Evolutionary conservation across 2,888 invertebrate genomes (phyloP), one percentile per base, ranked within the genome.

Genomic region (Taenaris catops): DNA sequence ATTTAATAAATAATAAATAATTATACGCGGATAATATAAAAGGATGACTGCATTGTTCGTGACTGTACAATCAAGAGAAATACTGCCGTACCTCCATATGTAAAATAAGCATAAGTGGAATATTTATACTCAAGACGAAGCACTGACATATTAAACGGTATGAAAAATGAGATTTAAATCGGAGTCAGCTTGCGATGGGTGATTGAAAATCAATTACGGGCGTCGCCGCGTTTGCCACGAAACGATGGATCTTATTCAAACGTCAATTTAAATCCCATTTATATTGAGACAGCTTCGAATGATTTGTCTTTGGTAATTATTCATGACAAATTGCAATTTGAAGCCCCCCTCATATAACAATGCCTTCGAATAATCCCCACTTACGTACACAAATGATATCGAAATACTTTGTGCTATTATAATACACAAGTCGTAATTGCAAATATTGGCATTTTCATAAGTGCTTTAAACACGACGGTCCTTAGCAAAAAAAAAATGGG

Each of bases 191-290:
- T 25, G 36, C 28, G 28, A 21, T 9, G 39, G 39, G 39, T 34
- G 36, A 43, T 43, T 36, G 39, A 16, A 40, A 43, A 43, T 43
- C 43, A 43, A 43, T 42, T 42, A 42, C 8, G 35, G 25, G 9
- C 29, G 33, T 25, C 25, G 25, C 43, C 36, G 39, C 39, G 40
- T 43, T 35, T 43, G n/a, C 39, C 29, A 20, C 28, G 25, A 26
- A 23, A 35, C 43, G 36, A 43, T 43, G 33, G 35, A 43, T 43
- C 43, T 43, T 43, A 43, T 36, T 43, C 43, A 43, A 40, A 43
- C 26, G 43, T 39, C 43, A 40, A 23, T 43, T 36, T 36, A 36
- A 36, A 43, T 39, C 29, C 34, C 39, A 39, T 31, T 43, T 34
- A 34, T 23, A 34, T 25, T 26, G 28, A 39, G 33, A 41, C 33